Conservation (phyloP, 2,113 vertebrate genomes). For the Menidia beryllina region DNA sequence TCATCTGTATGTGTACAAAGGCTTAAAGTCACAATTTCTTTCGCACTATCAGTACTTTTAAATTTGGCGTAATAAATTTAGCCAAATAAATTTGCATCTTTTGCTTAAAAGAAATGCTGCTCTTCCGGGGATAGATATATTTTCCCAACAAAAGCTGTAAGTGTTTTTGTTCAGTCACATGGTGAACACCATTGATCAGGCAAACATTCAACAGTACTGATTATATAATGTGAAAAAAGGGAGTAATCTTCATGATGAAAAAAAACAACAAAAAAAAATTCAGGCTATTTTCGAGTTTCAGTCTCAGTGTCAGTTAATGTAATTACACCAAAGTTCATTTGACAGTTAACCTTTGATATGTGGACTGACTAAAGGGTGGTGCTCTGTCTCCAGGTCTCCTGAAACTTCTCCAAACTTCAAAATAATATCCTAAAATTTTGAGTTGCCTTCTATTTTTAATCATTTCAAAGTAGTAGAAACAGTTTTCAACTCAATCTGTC, state of each 20-base stretch:
- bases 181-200: not conserved
- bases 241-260: too few species aligned
- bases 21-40: slow-evolving; percentile 2
- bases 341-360: not conserved
- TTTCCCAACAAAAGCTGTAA: slow-evolving; percentile 35
- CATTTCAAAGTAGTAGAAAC: slow-evolving; percentile 11
- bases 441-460: slow-evolving; percentile 33
- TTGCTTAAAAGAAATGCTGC: not conserved
- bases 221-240: not conserved
- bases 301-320: not conserved
- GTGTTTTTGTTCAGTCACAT: slow-evolving; percentile 43
- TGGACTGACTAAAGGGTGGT: not conserved
- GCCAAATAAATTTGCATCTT: not conserved
- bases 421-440: slow-evolving; percentile 8
- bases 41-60: slow-evolving; percentile 14
- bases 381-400: not conserved
- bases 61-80: not conserved
- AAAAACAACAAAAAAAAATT: too few species aligned
- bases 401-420: slow-evolving; percentile 16
- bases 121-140: slow-evolving; percentile 56
- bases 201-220: slow-evolving; percentile 11
- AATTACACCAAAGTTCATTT: not conserved
- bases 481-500: slow-evolving; percentile 1
- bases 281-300: not conserved
- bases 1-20: slow-evolving; percentile 30